Conservation (phyloP, 2,797 vertebrate genomes). For the Echiichthys vipera region DNA sequence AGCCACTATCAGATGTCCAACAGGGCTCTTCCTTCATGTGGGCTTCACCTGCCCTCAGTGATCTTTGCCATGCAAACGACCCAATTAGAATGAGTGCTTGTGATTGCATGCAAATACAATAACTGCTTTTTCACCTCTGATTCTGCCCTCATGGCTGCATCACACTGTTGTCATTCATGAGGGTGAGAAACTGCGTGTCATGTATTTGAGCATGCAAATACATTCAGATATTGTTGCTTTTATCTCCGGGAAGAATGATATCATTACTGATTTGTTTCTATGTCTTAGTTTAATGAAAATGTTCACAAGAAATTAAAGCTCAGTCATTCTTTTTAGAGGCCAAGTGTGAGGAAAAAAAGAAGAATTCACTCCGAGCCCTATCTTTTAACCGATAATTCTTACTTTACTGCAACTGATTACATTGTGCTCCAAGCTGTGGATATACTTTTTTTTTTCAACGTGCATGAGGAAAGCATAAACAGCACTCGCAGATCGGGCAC, state of each 20-base stretch:
- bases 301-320: slow-evolving; percentile 42
- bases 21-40: slow-evolving; percentile 56
- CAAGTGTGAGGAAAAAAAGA: slow-evolving; percentile 38
- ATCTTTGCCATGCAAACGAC: slow-evolving; percentile 70
- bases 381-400: slow-evolving; percentile 70
- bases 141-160: slow-evolving; percentile 30
- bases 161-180: slow-evolving; percentile 22
- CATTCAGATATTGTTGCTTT: slow-evolving; percentile 20
- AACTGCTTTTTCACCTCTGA: slow-evolving; percentile 69
- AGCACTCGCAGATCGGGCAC: slow-evolving; percentile 78
- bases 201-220: slow-evolving; percentile 23
- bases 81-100: slow-evolving; percentile 72
- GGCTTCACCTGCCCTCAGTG: slow-evolving; percentile 55
- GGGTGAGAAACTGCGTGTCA: slow-evolving; percentile 14
- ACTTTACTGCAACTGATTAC: slow-evolving; percentile 81
- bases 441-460: slow-evolving; percentile 72
- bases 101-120: slow-evolving; percentile 80
- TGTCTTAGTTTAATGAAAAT: slow-evolving; percentile 40
- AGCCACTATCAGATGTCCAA: slow-evolving; percentile 40
- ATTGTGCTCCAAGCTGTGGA: slow-evolving; percentile 81
- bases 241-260: slow-evolving; percentile 43
- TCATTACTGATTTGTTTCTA: slow-evolving; percentile 42
- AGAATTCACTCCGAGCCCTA: slow-evolving; percentile 52
- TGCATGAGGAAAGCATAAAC: slow-evolving; percentile 81
- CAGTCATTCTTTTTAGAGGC: slow-evolving; percentile 47